Percentiles rank a stretch among this genome's conserved stretches.
phyloP scores from a whole-genome alignment of 2,888 invertebrate species.

The Apamea sordens region DNA sequence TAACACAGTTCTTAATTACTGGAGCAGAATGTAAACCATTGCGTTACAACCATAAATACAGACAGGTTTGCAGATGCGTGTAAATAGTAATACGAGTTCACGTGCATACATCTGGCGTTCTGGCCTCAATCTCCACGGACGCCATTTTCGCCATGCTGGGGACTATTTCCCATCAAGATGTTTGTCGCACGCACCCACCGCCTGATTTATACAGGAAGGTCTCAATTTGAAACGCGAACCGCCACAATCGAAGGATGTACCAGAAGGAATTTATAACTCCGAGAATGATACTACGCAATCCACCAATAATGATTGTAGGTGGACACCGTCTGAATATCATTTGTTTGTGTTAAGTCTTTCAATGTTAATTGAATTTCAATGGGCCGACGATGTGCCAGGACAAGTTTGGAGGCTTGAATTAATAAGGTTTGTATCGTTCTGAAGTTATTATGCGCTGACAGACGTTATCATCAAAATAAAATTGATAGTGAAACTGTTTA shows the following conservation, averaged over 20 bases:
- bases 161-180: conserved; percentile 62
- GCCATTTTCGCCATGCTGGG: conserved; percentile 65
- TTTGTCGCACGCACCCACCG: conserved; percentile 60
- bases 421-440: conserved; percentile 40
- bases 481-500: conserved; percentile 3
- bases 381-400: conserved; percentile 54
- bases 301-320: conserved; percentile 81
- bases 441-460: conserved; percentile 15
- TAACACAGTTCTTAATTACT: conserved; percentile 44
- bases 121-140: conserved; percentile 71
- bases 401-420: conserved; percentile 59
- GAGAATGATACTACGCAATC: conserved; percentile 70
- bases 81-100: conserved; percentile 64
- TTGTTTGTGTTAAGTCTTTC: conserved; percentile 80
- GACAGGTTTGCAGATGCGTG: conserved; percentile 62
- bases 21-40: conserved; percentile 42
- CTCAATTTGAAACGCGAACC: conserved; percentile 78
- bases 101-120: conserved; percentile 71
- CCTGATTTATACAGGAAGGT: conserved; percentile 79
- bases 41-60: conserved; percentile 40
- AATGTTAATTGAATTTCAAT: conserved; percentile 79
- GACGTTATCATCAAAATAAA: conserved; percentile 23
- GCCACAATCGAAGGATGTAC: conserved; percentile 86
- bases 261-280: conserved; percentile 82
- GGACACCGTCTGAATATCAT: conserved; percentile 83